Conservation (phyloP, 2,797 vertebrate species). For the Brachyalestes nurse region DNA sequence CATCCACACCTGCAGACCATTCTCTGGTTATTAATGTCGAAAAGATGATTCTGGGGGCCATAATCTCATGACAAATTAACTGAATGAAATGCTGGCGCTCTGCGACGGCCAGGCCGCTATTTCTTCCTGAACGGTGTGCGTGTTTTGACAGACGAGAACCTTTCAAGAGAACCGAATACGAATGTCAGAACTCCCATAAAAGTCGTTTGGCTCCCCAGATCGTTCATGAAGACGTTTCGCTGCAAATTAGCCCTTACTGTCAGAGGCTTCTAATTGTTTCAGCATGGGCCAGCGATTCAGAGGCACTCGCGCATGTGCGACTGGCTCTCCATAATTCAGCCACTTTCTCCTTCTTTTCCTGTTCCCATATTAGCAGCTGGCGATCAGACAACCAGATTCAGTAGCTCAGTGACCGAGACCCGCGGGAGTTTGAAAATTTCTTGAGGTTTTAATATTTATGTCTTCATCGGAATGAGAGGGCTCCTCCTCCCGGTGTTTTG, state of each 20-base stretch:
- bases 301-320: slow-evolving; percentile 49
- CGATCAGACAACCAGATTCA: slow-evolving; percentile 53
- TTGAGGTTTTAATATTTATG: slow-evolving; percentile 46
- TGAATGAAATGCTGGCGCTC: slow-evolving; percentile 53
- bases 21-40: slow-evolving; percentile 36
- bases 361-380: slow-evolving; percentile 60
- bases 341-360: slow-evolving; percentile 52
- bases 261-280: slow-evolving; percentile 64
- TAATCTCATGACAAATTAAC: slow-evolving; percentile 43
- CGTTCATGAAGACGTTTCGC: slow-evolving; percentile 48
- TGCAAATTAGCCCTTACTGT: slow-evolving; percentile 60
- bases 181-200: slow-evolving; percentile 60
- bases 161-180: slow-evolving; percentile 60
- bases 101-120: slow-evolving; percentile 50
- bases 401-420: slow-evolving; percentile 35
- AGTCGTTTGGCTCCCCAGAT: slow-evolving; percentile 57
- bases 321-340: slow-evolving; percentile 47
- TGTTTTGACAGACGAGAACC: slow-evolving; percentile 56
- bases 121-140: slow-evolving; percentile 41
- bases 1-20: slow-evolving; percentile 39
- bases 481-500: slow-evolving; percentile 12
- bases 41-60: slow-evolving; percentile 43
- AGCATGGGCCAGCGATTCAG: slow-evolving; percentile 64
- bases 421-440: slow-evolving; percentile 29
- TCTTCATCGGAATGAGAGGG: slow-evolving; percentile 37